These are phyloP conservation scores for Anastatus disparis DNA, from an alignment of 1,140 invertebrate species.

Conservation along the genomic window DNA sequence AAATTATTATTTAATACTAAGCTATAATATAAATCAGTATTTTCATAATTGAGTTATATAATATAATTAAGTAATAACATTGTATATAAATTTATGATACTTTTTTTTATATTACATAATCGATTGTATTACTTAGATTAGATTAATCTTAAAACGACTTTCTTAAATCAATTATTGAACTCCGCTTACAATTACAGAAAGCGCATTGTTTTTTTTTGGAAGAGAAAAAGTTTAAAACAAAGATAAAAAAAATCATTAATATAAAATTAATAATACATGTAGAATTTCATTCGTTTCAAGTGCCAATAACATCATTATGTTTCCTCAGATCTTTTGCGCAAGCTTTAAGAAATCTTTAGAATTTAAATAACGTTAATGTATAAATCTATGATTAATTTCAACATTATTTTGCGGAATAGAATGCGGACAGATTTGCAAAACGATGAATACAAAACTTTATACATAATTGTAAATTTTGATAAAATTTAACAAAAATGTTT, in stretches of 20 bases:
- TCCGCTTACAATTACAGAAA: too few species aligned
- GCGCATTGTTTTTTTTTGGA: too few species aligned
- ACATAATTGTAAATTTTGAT: too few species aligned
- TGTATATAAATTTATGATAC: not conserved
- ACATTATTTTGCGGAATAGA: not conserved
- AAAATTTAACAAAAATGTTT: too few species aligned
- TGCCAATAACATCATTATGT: too few species aligned
- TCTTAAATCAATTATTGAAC: too few species aligned
- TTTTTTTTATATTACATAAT: slow-evolving; percentile 25
- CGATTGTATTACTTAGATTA: not conserved
- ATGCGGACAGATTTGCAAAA: not conserved
- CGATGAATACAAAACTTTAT: not conserved
- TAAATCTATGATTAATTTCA: too few species aligned
- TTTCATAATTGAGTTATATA: slow-evolving; percentile 1
- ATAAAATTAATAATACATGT: too few species aligned
- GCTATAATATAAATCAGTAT: slow-evolving; percentile 11
- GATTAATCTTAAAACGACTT: too few species aligned
- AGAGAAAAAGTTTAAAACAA: too few species aligned
- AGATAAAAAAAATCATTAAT: too few species aligned
- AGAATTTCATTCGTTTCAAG: too few species aligned
- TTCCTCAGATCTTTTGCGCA: not conserved
- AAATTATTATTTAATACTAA: slow-evolving; percentile 26
- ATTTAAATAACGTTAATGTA: not conserved
- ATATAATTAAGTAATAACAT: slow-evolving; percentile 26
- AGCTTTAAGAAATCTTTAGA: slow-evolving; percentile 2